phyloP scores from a whole-genome alignment of 2,888 invertebrate genomes.

The Mycalesis mineus region DNA sequence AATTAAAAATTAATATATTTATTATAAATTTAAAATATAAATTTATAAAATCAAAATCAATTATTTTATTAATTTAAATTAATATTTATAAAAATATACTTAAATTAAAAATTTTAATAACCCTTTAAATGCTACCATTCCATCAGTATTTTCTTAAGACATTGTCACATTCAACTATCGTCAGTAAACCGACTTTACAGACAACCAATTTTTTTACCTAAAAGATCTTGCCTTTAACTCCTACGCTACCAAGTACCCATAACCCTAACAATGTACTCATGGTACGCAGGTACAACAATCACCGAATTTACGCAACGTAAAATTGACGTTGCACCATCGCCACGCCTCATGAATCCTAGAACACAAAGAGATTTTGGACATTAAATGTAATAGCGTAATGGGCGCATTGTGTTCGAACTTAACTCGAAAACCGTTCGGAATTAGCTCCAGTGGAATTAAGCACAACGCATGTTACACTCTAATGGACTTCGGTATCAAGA shows the following conservation, averaged over 20 bases:
- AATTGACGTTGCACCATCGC: slow-evolving; percentile 25
- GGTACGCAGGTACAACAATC: slow-evolving; percentile 13
- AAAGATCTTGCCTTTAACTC: not conserved
- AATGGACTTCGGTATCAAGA: not conserved
- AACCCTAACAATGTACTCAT: slow-evolving; percentile 11
- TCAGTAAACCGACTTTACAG: no score
- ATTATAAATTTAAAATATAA: no score
- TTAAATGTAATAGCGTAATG: slow-evolving; percentile 21
- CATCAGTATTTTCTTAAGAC: no score
- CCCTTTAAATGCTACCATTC: no score
- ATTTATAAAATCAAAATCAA: no score
- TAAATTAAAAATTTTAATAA: no score
- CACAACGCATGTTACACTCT: not conserved
- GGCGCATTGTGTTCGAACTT: slow-evolving; percentile 18
- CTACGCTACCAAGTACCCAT: slow-evolving; percentile 1
- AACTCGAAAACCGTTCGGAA: slow-evolving; percentile 18
- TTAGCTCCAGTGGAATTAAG: slow-evolving; percentile 17
- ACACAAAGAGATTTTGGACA: slow-evolving; percentile 33
- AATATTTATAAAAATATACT: no score
- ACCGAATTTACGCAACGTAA: slow-evolving; percentile 24
- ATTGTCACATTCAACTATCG: no score
- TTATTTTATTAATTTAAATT: no score
- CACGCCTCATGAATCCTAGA: slow-evolving; percentile 38
- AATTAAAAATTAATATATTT: no score
- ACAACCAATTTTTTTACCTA: no score